These are phyloP conservation scores for Istiophorus platypterus DNA, from an alignment of 2,113 vertebrate species.

Conservation along the genomic window DNA sequence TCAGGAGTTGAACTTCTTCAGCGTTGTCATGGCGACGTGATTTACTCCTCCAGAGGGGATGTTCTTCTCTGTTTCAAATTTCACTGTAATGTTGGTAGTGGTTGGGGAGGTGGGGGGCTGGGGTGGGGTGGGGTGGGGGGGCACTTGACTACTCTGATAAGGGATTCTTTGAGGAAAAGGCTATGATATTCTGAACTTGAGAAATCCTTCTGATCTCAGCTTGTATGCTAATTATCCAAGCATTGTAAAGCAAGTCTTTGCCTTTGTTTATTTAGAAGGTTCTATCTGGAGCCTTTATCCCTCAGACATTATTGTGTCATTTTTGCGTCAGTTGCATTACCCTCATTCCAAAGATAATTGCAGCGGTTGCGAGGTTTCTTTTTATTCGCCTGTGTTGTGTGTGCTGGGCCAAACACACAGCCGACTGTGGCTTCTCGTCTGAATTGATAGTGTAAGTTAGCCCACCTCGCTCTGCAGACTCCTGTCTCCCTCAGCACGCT, in stretches of 20 bases:
- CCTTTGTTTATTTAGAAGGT: constrained; percentile 54
- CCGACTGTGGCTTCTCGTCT: constrained; percentile 39
- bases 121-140: neutral
- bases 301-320: constrained; percentile 44
- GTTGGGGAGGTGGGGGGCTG: neutral
- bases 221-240: constrained; percentile 70
- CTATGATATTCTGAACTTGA: constrained; percentile 62
- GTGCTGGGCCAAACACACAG: constrained; percentile 8
- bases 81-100: constrained; percentile 65
- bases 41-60: constrained; percentile 47
- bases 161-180: constrained; percentile 62
- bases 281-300: constrained; percentile 49
- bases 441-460: constrained; percentile 59
- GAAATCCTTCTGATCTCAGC: constrained; percentile 74
- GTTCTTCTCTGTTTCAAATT: constrained; percentile 69
- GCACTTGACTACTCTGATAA: constrained; percentile 53
- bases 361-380: constrained; percentile 34
- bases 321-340: constrained; percentile 48
- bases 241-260: constrained; percentile 48
- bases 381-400: constrained; percentile 34
- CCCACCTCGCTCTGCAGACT: constrained; percentile 49
- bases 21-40: constrained; percentile 74
- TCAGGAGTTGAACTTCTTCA: constrained; percentile 70
- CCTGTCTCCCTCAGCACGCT: constrained; percentile 64
- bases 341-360: constrained; percentile 47